Evolutionary conservation across 1,140 invertebrate species (phyloP).

Genomic region (Bicyclus anynana): DNA sequence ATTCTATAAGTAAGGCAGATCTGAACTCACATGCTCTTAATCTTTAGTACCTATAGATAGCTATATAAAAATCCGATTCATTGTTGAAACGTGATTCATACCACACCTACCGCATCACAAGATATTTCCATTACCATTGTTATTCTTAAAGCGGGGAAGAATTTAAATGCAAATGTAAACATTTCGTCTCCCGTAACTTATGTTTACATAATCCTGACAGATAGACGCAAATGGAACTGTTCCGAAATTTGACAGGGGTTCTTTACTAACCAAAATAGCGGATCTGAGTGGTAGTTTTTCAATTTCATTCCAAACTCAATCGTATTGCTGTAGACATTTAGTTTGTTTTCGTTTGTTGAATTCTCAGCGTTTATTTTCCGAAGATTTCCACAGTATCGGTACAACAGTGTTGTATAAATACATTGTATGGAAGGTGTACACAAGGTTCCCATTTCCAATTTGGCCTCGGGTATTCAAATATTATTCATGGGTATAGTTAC

Average conservation of each 20-base stretch:
- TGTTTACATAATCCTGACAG: slow-evolving; percentile 40
- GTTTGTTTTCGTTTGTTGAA: neutral
- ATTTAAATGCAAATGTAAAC: slow-evolving; percentile 32
- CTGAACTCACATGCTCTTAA: too few species aligned
- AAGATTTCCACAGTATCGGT: neutral
- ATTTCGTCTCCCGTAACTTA: slow-evolving; percentile 26
- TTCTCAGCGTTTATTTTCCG: neutral
- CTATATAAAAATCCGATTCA: slow-evolving; percentile 4
- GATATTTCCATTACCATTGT: slow-evolving; percentile 23
- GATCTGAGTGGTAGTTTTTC: slow-evolving; percentile 19
- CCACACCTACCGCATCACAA: slow-evolving; percentile 7
- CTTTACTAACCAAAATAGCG: slow-evolving; percentile 46
- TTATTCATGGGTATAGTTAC: slow-evolving; percentile 23
- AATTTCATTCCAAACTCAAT: neutral
- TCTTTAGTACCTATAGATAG: neutral
- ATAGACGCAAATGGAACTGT: slow-evolving; percentile 54
- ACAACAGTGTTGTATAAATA: neutral
- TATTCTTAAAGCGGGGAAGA: slow-evolving; percentile 14
- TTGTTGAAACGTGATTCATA: slow-evolving; percentile 14
- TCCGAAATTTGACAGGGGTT: slow-evolving; percentile 48
- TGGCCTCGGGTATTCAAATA: slow-evolving; percentile 36
- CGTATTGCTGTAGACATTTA: neutral
- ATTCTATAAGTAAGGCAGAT: too few species aligned
- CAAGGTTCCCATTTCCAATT: slow-evolving; percentile 38
- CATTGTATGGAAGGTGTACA: slow-evolving; percentile 25